Base-by-base conservation (phyloP, 1,140 invertebrate species). In the Aphaenogaster ashmeadi region DNA sequence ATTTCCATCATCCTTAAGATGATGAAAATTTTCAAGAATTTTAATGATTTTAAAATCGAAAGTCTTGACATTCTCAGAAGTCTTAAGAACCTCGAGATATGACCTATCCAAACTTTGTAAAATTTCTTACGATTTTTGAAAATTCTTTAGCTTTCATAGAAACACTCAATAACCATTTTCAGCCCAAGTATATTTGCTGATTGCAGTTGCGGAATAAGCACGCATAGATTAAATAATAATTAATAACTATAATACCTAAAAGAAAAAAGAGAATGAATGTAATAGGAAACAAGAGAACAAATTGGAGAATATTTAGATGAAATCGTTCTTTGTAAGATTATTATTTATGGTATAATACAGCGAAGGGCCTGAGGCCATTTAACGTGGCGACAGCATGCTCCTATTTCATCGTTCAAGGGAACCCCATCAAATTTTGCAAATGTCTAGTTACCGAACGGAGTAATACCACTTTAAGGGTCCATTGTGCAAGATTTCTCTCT, bases 401-500 rank as follows among this genome's bases (percentile, higher is more conserved):
- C 41, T 64, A 44, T n/a, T 41, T 44, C 27, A 27, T 58, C 67
- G 11, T 54, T 58, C 21, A 27, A 44, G 15, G 41, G 47, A 74
- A 72, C 21, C 18, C 13, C 52, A 44, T 83, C 18, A 74, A 83
- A 60, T 74, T 74, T 47, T 47, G 9, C 33, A 47, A 44, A 58
- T 54, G n/a, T 83, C 18, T 50, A 84, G 54, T 74, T 84, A 74
- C 36, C 67, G 67, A 58, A 54, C 18, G 21, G 8, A 52, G 36
- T 69, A 56, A 60, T 75, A 41, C 18, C 27, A 54, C 38, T 74
- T 84, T 62, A 74, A 84, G 72, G 52, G 18, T 84, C 8, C 44
- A 74, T 84, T 84, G 80, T 84, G 13, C 15, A 50, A 5, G 11
- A 38, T 66, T 52, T 44, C 58, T 64, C 8, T 69, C 36, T 47